Percentiles rank a stretch among this genome's conserved stretches.
phyloP scores from a whole-genome alignment of 2,113 vertebrate species.

The Bombycilla garrulus region DNA sequence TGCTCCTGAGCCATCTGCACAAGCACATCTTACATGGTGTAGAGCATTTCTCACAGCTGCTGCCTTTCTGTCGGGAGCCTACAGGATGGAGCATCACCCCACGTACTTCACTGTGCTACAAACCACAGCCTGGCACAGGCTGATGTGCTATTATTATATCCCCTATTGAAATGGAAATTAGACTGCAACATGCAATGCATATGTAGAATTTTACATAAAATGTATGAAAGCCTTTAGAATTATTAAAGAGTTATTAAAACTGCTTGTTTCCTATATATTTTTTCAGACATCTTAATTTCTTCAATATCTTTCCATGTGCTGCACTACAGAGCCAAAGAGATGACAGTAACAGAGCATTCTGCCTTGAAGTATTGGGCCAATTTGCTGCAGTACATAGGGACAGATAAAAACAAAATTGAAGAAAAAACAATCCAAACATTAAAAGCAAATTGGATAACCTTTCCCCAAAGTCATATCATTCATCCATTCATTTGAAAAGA shows the following conservation, averaged over 20 bases:
- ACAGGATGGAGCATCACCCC: not conserved
- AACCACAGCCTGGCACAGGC: not conserved
- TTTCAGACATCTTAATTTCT: not conserved
- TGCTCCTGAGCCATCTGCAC: not conserved
- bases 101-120: not conserved
- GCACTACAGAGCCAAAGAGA: not conserved
- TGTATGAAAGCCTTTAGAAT: not conserved
- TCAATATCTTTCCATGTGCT: not conserved
- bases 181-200: not conserved
- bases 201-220: not conserved
- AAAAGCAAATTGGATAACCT: not conserved
- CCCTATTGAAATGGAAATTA: not conserved
- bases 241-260: not conserved
- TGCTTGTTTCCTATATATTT: not conserved
- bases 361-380: not conserved
- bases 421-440: not conserved
- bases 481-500: not conserved
- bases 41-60: not conserved
- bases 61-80: not conserved
- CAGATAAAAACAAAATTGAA: not conserved
- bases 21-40: fast-evolving
- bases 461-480: not conserved
- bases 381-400: not conserved
- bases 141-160: not conserved
- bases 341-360: not conserved